phyloP scores from a whole-genome alignment of 2,113 vertebrate species.

The Gallinago undulata region DNA sequence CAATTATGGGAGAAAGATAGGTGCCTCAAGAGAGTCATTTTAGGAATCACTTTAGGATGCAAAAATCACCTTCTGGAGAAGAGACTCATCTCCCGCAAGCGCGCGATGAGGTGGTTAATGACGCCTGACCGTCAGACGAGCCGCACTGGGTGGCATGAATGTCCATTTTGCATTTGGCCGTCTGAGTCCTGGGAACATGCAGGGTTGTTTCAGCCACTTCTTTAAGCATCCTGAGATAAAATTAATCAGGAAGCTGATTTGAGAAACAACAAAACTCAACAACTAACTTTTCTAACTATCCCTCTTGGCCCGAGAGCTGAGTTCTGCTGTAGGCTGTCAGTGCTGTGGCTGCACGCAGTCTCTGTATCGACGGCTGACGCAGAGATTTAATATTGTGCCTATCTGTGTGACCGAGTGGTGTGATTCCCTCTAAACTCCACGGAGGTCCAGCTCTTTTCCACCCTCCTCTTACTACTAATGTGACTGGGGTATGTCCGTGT shows the following conservation, averaged over 20 bases:
- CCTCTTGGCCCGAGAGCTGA: neutral
- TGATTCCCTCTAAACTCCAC: neutral
- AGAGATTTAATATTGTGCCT: neutral
- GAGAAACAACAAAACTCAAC: neutral
- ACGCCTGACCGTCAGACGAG: neutral
- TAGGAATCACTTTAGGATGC: neutral
- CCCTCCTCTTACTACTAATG: neutral
- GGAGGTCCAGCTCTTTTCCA: neutral
- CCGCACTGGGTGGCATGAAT: neutral
- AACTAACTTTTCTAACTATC: neutral
- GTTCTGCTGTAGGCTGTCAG: neutral
- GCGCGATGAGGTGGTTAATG: neutral
- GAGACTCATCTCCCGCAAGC: neutral
- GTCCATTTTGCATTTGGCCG: neutral
- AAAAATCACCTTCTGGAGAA: neutral
- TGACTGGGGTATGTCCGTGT: neutral
- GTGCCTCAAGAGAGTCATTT: neutral
- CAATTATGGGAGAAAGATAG: neutral
- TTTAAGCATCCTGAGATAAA: neutral
- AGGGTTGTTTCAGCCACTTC: neutral
- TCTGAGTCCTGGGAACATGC: neutral
- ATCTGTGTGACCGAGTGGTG: neutral
- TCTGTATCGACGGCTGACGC: neutral
- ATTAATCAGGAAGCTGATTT: neutral
- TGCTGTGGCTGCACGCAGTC: accelerated